phyloP scores from a whole-genome alignment of 2,113 vertebrate species.

The Conger conger region DNA sequence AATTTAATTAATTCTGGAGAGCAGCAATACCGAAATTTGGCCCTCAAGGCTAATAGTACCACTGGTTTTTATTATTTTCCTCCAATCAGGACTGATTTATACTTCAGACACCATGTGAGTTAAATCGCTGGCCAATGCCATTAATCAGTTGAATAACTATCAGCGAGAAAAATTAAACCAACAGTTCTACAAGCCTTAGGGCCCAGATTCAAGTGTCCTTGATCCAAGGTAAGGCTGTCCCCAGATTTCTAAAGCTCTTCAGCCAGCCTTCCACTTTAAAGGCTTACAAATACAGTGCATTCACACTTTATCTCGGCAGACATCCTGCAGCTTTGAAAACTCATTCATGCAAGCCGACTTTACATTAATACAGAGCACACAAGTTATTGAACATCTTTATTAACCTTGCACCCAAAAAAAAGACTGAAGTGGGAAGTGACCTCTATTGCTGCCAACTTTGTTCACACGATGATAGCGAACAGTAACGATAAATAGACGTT shows the following conservation, averaged over 20 bases:
- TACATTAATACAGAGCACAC: neutral
- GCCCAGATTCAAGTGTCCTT: too few species aligned
- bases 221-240: neutral
- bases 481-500: neutral
- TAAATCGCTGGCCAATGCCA: too few species aligned
- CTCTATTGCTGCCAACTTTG: neutral
- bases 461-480: neutral
- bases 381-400: neutral
- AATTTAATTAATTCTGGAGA: neutral
- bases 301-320: conserved; percentile 1
- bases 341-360: conserved; percentile 7
- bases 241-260: conserved; percentile 1
- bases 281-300: conserved; percentile 18
- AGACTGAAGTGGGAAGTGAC: neutral
- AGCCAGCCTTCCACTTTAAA: neutral
- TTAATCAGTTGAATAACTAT: too few species aligned
- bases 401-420: conserved; percentile 7
- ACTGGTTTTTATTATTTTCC: too few species aligned
- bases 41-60: too few species aligned
- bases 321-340: neutral
- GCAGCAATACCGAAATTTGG: too few species aligned
- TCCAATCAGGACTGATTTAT: too few species aligned
- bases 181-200: too few species aligned
- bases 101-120: too few species aligned
- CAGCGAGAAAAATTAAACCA: too few species aligned